Conservation (phyloP, 2,113 vertebrate species). For the Cyprinodon tularosa region DNA sequence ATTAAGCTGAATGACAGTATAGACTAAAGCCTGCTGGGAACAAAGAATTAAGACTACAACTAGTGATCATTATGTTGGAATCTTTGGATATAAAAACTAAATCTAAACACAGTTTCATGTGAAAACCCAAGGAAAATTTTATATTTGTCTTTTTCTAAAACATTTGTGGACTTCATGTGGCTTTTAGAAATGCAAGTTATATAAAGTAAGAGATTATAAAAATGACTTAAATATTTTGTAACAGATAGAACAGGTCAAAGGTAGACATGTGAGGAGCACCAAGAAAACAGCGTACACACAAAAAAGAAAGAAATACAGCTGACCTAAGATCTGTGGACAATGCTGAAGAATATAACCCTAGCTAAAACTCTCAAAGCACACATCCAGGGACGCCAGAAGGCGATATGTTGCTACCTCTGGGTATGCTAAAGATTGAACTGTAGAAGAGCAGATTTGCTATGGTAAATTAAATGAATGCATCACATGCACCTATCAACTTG, state of each 20-base stretch:
- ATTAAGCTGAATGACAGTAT: slow-evolving; percentile 13
- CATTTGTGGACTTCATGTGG: too few species aligned
- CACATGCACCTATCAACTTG: background rate
- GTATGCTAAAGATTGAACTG: background rate
- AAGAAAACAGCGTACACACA: background rate
- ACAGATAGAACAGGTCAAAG: too few species aligned
- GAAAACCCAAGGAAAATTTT: too few species aligned
- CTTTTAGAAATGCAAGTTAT: too few species aligned
- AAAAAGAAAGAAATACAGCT: background rate
- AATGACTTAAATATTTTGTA: too few species aligned
- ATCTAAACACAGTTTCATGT: background rate
- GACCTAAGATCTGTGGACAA: background rate
- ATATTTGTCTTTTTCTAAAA: too few species aligned
- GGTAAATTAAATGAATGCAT: background rate
- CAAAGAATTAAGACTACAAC: slow-evolving; percentile 33
- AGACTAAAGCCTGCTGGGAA: slow-evolving; percentile 7
- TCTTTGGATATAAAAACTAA: background rate
- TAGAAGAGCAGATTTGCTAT: background rate
- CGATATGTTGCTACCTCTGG: background rate
- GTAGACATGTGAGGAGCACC: background rate
- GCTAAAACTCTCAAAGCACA: background rate
- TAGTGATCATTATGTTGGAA: slow-evolving; percentile 11
- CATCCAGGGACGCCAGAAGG: background rate
- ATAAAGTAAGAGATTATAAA: too few species aligned
- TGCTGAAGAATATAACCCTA: background rate